Base-by-base conservation (phyloP, 2,888 invertebrate species). In the Sinelater perroti region DNA sequence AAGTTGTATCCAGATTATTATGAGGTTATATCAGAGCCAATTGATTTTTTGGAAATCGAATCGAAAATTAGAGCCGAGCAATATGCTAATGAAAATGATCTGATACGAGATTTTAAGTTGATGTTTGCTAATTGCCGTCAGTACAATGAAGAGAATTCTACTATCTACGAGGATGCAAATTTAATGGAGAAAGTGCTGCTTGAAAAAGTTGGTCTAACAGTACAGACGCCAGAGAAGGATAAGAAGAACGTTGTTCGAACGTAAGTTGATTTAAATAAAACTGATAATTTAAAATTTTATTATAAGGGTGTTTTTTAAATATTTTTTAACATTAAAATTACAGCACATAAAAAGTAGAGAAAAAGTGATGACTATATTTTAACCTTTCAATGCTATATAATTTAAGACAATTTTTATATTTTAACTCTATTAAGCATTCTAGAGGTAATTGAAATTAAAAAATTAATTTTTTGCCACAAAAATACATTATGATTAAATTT, bases 41-140 rank as follows among this genome's bases (percentile, higher is more conserved):
- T 97, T 50, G 97, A 97, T 76, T 93, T 97, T 90, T 84, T 92
- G 52, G 93, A 91, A 50, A 97, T 97, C 70, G 95, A 96, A 74
- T 82, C 87, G 53, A 95, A 95, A 78, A 96, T 97, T 57, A 92
- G 93, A 77, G 86, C 85, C 46, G 89, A 90, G 65, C 87, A 89
- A 63, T 97, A 97, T 80, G 87, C 86, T 31, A 87, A 84, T 40
- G 80, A 97, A 21, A 93, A 94, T 54, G 95, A 96, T 68, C 83
- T 97, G 65, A 87, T 94, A 0, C 84, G 88, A 0, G 97, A 97
- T 75, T 89, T 89, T 70, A 83, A 91, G 64, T 81, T 96, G n/a
- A 97, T 99, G 97, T 98, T 99, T 78, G 87, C 89, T 55, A 99
- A 99, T 79, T 98, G 98, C 72, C 90, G 96, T 0, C 92, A 93